These are phyloP conservation scores for Takifugu ocellatus DNA, from an alignment of 2,797 vertebrate species.

Conservation along the genomic window DNA sequence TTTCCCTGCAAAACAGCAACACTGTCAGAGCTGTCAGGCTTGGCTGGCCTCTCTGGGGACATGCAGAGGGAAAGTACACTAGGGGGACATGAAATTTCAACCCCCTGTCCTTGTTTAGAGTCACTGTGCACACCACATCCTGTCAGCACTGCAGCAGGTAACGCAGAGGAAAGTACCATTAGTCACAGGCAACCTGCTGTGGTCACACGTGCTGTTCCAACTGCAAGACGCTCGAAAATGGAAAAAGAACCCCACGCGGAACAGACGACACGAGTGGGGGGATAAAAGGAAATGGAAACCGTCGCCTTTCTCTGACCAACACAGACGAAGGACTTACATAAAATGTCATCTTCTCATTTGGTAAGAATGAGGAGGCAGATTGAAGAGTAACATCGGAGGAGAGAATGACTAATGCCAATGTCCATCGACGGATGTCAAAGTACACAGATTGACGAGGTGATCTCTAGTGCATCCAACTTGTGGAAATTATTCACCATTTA, in stretches of 20 bases:
- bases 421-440: slow-evolving; percentile 16
- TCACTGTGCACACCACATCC: slow-evolving; percentile 57
- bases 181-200: slow-evolving; percentile 1
- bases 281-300: background rate
- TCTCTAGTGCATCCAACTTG: background rate
- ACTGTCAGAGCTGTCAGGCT: slow-evolving; percentile 13
- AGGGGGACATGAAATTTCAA: slow-evolving; percentile 26
- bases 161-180: slow-evolving; percentile 9
- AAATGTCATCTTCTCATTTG: background rate
- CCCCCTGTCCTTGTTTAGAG: slow-evolving; percentile 24
- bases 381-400: slow-evolving; percentile 2
- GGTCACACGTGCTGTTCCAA: background rate
- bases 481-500: slow-evolving; percentile 7
- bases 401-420: slow-evolving; percentile 14
- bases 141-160: slow-evolving; percentile 37
- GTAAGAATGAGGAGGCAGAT: slow-evolving; percentile 3
- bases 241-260: background rate
- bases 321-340: background rate
- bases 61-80: slow-evolving; percentile 2
- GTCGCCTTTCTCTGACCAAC: slow-evolving; percentile 3
- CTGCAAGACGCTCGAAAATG: background rate
- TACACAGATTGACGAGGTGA: background rate
- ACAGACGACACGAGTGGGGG: background rate
- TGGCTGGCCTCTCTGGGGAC: background rate
- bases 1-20: slow-evolving; percentile 2